Evolutionary conservation across 1,140 invertebrate genomes (phyloP), one percentile per base, ranked within the genome.

Genomic region (Drosophila kurseongensis): DNA sequence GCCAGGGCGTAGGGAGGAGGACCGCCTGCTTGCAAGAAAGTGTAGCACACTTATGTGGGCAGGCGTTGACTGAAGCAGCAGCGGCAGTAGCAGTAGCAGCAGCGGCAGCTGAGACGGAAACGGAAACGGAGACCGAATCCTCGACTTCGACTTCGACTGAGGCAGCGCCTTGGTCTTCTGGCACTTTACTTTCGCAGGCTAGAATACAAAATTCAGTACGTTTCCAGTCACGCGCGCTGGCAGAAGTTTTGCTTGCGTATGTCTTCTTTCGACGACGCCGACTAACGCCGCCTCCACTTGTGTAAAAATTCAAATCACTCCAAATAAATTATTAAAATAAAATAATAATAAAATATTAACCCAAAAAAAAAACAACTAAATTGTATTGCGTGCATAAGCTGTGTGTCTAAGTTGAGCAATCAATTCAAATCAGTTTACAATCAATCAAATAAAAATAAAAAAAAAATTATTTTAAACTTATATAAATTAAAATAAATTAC

Each of bases 171-270:
- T 89, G 74, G 80, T 75, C 85, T 80, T 75, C 75, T 83, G 80
- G 69, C 82, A 76, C 81, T 89, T 88, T 80, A 84, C 84, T 89
- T 88, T 83, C 79, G 72, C 74, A 78, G 74, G 65, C 74, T 80
- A 75, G 69, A 80, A 89, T 90, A 75, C 80, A 74, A 89, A 82
- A 86, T 90, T 91, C 84, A 91, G 89, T 91, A 83, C 84, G 89
- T 89, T 91, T 84, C 84, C 80, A 91, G 88, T 91, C 89, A 89
- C 88, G 78, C 89, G 84, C 84, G 84, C 83, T 89, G 84, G 79
- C 83, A 88, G 83, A 88, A 83, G 83, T 88, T 86, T 86, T 88
- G 66, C 84, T 79, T 83, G 82, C 84, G 65, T 88, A 76, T 83
- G 71, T 82, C 65, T 86, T 73, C 83, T 79, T 59, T 57, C 69